phyloP scores from a whole-genome alignment of 2,888 invertebrate species.

The Erebia epiphron region DNA sequence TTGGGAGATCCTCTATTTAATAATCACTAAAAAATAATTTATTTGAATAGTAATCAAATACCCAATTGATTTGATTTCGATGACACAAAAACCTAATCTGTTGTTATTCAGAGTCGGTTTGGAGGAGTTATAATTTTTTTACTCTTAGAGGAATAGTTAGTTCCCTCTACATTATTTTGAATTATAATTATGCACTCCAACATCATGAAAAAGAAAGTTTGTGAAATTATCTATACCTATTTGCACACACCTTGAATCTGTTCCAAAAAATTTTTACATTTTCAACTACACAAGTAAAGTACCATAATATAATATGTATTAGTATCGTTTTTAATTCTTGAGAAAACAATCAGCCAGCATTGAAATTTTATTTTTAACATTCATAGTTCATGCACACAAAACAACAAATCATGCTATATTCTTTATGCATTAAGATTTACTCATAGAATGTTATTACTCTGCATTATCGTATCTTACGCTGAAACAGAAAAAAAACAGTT shows the following conservation, averaged over 20 bases:
- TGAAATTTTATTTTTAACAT: constrained; percentile 4
- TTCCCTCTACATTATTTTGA: no score
- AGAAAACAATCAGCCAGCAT: constrained; percentile 14
- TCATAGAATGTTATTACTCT: constrained; percentile 55
- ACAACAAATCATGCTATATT: constrained; percentile 1
- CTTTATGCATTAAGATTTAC: not conserved
- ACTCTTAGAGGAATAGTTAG: no score
- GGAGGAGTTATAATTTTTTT: no score
- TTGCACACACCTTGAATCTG: constrained; percentile 5
- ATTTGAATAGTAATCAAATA: no score
- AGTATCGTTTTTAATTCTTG: constrained; percentile 9
- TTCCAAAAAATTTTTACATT: constrained; percentile 3
- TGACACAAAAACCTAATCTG: no score
- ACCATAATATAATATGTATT: not conserved
- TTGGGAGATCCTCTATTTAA: no score
- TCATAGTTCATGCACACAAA: constrained; percentile 14
- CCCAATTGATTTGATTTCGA: no score
- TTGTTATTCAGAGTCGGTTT: no score
- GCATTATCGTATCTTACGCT: constrained; percentile 80
- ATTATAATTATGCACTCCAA: not conserved
- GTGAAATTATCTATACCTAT: not conserved
- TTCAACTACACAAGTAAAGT: not conserved
- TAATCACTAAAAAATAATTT: no score
- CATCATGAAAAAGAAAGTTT: not conserved
- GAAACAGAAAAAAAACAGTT: constrained; percentile 52